Conservation (phyloP, 2,797 vertebrate species). For the Podargus strigoides region DNA sequence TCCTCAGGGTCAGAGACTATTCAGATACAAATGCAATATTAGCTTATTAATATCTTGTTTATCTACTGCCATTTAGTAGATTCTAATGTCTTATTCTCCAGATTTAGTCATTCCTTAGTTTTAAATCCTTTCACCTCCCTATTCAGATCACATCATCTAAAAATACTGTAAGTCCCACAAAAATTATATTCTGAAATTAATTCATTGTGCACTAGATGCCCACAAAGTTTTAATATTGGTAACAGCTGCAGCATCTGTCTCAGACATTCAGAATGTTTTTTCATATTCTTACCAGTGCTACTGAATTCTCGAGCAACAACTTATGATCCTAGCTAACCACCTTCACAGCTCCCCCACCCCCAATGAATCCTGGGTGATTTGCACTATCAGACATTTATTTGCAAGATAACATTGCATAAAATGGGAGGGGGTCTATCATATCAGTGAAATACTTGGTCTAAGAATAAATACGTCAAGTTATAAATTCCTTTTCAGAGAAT, state of each 20-base stretch:
- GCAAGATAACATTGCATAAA: neutral
- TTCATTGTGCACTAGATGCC: neutral
- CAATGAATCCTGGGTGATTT: neutral
- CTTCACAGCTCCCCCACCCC: accelerated
- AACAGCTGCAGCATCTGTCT: neutral
- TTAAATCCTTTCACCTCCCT: neutral
- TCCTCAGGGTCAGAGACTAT: neutral
- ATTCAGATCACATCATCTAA: neutral
- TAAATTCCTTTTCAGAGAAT: neutral
- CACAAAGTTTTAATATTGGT: neutral
- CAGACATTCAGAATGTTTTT: neutral
- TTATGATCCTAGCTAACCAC: neutral
- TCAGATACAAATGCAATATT: neutral
- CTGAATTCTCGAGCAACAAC: neutral
- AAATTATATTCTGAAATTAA: neutral
- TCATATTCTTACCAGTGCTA: neutral
- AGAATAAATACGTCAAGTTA: neutral
- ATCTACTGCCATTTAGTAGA: neutral
- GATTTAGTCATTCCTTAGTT: neutral
- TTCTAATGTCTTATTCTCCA: neutral
- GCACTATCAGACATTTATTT: neutral
- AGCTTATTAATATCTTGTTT: neutral
- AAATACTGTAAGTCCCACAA: neutral
- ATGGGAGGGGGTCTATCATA: neutral
- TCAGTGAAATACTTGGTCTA: neutral